A percentile compares a stretch with the other conserved stretches of the same genome.
Evolutionary conservation across 2,888 invertebrate species (phyloP).

Genomic region (Apotomis capreana): DNA sequence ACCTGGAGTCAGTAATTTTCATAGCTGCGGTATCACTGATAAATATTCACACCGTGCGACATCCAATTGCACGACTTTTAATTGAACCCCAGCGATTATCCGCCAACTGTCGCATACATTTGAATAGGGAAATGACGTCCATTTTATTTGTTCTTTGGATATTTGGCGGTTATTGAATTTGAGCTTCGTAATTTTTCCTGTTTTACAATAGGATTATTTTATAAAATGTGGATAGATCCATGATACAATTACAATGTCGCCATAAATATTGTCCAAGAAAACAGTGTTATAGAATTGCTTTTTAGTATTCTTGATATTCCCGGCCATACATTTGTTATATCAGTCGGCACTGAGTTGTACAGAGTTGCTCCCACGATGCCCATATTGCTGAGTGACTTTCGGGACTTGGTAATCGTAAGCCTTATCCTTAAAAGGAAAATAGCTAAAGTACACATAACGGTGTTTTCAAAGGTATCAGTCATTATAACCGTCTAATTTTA

Average conservation of each 20-base stretch:
- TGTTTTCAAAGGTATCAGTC: too few relatives aligned
- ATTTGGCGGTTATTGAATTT: slow-evolving; percentile 27
- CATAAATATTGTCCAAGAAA: background rate
- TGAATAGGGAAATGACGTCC: slow-evolving; percentile 42
- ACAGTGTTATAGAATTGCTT: too few relatives aligned
- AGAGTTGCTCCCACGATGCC: too few relatives aligned
- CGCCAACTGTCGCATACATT: slow-evolving; percentile 54
- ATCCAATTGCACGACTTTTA: slow-evolving; percentile 55
- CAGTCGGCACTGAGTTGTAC: too few relatives aligned
- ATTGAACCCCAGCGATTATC: slow-evolving; percentile 60
- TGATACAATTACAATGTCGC: background rate
- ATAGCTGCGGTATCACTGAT: slow-evolving; percentile 56
- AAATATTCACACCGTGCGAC: slow-evolving; percentile 61
- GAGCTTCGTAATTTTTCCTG: slow-evolving; percentile 11
- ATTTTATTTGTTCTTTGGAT: slow-evolving; percentile 34
- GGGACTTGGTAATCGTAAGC: too few relatives aligned
- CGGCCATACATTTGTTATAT: too few relatives aligned
- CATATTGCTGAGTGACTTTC: too few relatives aligned
- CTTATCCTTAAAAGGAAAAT: too few relatives aligned
- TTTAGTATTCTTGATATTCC: too few relatives aligned
- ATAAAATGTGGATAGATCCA: background rate
- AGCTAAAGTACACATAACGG: too few relatives aligned
- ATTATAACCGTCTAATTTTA: background rate
- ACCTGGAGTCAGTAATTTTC: slow-evolving; percentile 33
- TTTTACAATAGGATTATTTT: background rate